A percentile compares a stretch with the other conserved stretches of the same genome.
These are phyloP conservation scores for Paradoxurus hermaphroditus DNA, from an alignment of 2,113 vertebrate species.

Conservation along the genomic window DNA sequence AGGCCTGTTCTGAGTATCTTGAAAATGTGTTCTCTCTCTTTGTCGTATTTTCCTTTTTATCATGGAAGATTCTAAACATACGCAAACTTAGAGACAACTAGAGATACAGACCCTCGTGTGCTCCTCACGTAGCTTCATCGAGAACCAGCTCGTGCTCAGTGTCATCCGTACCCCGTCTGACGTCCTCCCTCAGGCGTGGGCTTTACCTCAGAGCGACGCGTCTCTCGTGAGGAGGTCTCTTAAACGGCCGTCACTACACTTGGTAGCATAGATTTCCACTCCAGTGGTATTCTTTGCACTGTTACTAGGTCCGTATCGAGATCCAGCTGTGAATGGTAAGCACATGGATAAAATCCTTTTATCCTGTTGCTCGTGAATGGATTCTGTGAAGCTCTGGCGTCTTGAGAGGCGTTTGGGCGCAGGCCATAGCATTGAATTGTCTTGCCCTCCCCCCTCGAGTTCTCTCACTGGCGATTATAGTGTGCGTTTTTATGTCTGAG, in stretches of 20 bases:
- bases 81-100: background rate
- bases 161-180: background rate
- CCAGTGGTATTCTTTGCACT: background rate
- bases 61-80: background rate
- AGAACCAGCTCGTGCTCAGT: too few species aligned
- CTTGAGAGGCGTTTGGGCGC: background rate
- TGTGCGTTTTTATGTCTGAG: background rate
- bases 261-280: background rate
- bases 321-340: background rate
- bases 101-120: background rate
- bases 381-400: background rate
- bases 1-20: background rate
- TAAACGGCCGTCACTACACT: background rate
- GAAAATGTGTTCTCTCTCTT: background rate
- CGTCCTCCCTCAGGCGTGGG: too few species aligned
- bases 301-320: background rate
- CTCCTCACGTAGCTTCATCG: background rate
- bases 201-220: background rate
- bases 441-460: background rate
- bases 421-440: background rate
- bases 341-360: background rate
- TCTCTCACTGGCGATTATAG: background rate
- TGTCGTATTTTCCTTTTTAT: background rate
- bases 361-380: background rate
- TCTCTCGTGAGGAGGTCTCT: accelerated